A percentile compares a stretch with the other conserved stretches of the same genome.
phyloP scores from a whole-genome alignment of 1,140 invertebrate species.

The Caligus rogercresseyi region DNA sequence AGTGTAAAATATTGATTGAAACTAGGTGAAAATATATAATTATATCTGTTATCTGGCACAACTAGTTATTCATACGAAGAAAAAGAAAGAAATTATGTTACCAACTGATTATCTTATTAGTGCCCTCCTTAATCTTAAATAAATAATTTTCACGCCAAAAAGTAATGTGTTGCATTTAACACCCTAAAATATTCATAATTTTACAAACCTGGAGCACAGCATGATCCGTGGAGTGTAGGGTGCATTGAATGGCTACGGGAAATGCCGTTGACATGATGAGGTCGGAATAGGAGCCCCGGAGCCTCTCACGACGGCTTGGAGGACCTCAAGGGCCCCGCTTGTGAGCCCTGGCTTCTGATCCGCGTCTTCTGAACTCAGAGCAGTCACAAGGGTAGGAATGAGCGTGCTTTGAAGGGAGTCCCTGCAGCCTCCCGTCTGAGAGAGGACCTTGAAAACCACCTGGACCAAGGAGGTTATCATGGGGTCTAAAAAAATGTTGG shows the following conservation, averaged over 20 bases:
- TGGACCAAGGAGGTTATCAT: conserved; percentile 42
- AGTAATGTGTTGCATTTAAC: too few relatives aligned
- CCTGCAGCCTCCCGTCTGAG: conserved; percentile 42
- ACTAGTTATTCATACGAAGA: too few relatives aligned
- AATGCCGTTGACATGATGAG: conserved; percentile 41
- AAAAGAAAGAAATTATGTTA: too few relatives aligned
- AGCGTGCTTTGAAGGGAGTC: conserved; percentile 44
- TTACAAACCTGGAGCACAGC: conserved; percentile 40
- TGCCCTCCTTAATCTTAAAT: too few relatives aligned
- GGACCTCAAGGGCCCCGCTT: conserved; percentile 41
- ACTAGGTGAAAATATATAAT: too few relatives aligned
- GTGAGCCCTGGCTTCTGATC: conserved; percentile 29
- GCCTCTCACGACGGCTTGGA: conserved; percentile 40
- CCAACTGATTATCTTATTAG: too few relatives aligned
- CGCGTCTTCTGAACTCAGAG: conserved; percentile 34
- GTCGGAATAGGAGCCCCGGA: conserved; percentile 39
- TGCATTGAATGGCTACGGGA: conserved; percentile 42
- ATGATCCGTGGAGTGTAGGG: conserved; percentile 44
- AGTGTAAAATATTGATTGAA: too few relatives aligned
- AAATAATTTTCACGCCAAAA: too few relatives aligned
- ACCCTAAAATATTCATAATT: too few relatives aligned
- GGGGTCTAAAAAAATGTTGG: conserved; percentile 39
- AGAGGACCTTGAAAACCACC: conserved; percentile 47
- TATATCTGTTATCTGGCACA: too few relatives aligned
- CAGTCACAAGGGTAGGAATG: conserved; percentile 48